Evolutionary conservation across 2,797 vertebrate genomes (phyloP), one percentile per base, ranked within the genome.

Genomic region (Coendou prehensilis): DNA sequence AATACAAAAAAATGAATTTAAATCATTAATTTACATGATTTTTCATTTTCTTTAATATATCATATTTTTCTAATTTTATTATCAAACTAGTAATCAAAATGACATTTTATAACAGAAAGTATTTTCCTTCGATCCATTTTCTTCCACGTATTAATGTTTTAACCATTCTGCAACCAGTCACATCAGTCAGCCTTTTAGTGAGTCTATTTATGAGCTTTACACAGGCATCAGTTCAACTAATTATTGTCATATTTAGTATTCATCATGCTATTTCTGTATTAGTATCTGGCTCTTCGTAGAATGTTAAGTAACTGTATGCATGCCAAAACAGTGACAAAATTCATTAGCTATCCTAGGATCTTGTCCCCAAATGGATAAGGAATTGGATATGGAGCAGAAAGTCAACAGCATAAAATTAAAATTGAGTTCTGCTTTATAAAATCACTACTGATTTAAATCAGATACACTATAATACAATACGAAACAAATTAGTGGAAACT

Each of bases 161-260:
- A 87, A 33, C 33, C 41, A 3, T 64, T 82, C 28, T 81, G 2
- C 6, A 93, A 89, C 52, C 56, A 20, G 54, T 54, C 37, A 57
- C 7, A 75, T 57, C 23, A 91, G 86, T 37, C 71, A 84, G 80
- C 17, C 80, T 96, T 87, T 33, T 15, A 71, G 13, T 26, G 5
- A 57, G 47, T 95, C 45, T 18, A 87, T 69, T 69, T 89, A 96
- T 87, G 54, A 86, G 17, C 84, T 93, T 95, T 79, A 76, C 26
- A 73, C 3, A 84, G 56, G 33, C 37, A 93, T 67, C 41, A 45
- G 3, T 9, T 92, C 6, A n/a, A 54, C 52, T 54, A 85, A 90
- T 87, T 84, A 89, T 63, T 67, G 28, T 78, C 7, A 76, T 81
- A 91, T n/a, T 92, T 71, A 64, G 15, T 26, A 87, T 91, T n/a